These are phyloP conservation scores for Cheiracanthium punctorium DNA, from an alignment of 2,888 invertebrate genomes.

Conservation along the genomic window DNA sequence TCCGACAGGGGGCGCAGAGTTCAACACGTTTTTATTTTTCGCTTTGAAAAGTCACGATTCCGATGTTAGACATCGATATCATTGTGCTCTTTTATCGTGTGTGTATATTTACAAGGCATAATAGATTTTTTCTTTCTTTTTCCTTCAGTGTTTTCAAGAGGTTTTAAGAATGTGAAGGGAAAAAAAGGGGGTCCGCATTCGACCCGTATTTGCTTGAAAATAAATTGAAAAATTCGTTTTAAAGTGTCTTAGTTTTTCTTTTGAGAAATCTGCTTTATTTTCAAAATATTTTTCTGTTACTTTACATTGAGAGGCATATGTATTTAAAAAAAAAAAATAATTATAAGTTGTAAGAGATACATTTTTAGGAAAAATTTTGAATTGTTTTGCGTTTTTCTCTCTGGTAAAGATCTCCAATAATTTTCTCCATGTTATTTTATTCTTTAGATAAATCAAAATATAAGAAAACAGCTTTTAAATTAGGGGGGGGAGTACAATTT, in stretches of 20 bases:
- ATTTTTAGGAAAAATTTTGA: too few relatives aligned
- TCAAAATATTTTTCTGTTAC: too few relatives aligned
- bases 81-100: background rate
- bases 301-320: too few relatives aligned
- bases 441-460: too few relatives aligned
- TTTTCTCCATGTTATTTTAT: too few relatives aligned
- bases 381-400: too few relatives aligned
- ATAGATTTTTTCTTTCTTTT: background rate
- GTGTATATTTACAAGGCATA: background rate
- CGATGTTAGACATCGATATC: background rate
- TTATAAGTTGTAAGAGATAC: too few relatives aligned
- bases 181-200: background rate
- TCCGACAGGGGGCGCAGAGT: conserved; percentile 11
- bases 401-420: too few relatives aligned
- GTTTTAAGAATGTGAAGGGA: background rate
- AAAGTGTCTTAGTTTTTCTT: background rate
- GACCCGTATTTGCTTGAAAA: conserved; percentile 6
- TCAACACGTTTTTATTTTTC: background rate
- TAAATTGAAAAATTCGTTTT: background rate
- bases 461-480: too few relatives aligned
- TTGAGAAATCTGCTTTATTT: background rate
- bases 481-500: too few relatives aligned
- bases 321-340: too few relatives aligned
- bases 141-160: background rate
- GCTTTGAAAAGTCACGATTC: conserved; percentile 3